Percentiles rank a stretch among this genome's conserved stretches.
Conservation (phyloP, 2,888 invertebrate genomes). For the Amblyjoppa fuscipennis region DNA sequence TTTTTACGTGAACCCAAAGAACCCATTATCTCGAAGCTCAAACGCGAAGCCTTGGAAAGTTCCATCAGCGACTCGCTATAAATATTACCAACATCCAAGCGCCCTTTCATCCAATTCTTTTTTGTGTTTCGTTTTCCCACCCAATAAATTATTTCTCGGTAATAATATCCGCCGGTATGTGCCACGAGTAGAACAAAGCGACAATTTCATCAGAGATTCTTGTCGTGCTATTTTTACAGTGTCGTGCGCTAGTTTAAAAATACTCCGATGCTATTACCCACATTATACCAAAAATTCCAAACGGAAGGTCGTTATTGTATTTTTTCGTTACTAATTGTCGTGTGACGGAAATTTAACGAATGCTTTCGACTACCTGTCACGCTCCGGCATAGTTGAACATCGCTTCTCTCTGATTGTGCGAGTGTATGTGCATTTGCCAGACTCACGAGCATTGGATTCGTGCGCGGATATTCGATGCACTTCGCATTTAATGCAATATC, state of each 20-base stretch:
- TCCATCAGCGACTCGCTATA: conserved; percentile 51
- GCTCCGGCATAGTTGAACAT: conserved; percentile 15
- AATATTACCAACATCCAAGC: conserved; percentile 28
- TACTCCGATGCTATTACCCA: neutral
- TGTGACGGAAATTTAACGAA: conserved; percentile 17
- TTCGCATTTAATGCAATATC: conserved; percentile 26
- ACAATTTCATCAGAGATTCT: conserved; percentile 9
- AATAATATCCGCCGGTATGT: neutral
- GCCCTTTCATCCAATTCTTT: neutral
- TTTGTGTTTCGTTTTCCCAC: neutral
- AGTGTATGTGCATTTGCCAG: conserved; percentile 1
- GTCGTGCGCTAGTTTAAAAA: conserved; percentile 36
- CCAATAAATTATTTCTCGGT: conserved; percentile 1
- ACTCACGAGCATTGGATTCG: conserved; percentile 45
- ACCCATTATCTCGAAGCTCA: conserved; percentile 1
- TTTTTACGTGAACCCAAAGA: conserved; percentile 47
- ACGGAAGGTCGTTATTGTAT: neutral
- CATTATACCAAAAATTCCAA: neutral
- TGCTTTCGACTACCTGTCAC: conserved; percentile 45
- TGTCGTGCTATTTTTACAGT: neutral
- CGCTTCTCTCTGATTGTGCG: conserved; percentile 24
- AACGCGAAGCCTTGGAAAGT: conserved; percentile 36
- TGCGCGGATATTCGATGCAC: conserved; percentile 9
- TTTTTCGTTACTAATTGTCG: conserved; percentile 29
- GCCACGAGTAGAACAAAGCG: neutral